phyloP scores from a whole-genome alignment of 2,888 invertebrate species.

The Eupithecia exiguata region DNA sequence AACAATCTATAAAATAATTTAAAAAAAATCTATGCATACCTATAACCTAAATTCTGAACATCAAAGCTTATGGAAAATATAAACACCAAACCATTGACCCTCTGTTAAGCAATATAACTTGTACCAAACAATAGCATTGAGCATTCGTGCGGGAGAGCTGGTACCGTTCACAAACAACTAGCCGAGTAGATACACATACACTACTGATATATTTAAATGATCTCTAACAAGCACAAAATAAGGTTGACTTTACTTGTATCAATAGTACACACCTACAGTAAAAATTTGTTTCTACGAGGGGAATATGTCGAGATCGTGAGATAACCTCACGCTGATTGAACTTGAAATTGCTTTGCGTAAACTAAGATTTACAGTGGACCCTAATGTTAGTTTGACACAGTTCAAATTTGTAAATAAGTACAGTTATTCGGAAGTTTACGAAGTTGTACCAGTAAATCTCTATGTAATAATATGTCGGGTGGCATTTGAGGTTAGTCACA shows the following conservation, averaged over 20 bases:
- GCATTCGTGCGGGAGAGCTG: conserved; percentile 69
- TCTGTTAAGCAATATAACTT: conserved; percentile 44
- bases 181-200: conserved; percentile 56
- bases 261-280: conserved; percentile 13
- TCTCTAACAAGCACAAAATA: conserved; percentile 46
- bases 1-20: too few relatives aligned
- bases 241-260: conserved; percentile 39
- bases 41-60: neutral
- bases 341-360: conserved; percentile 66
- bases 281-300: conserved; percentile 54
- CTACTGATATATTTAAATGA: conserved; percentile 45
- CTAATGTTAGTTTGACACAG: conserved; percentile 32
- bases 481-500: neutral
- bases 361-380: conserved; percentile 55
- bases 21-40: too few relatives aligned
- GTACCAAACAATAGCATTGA: conserved; percentile 68
- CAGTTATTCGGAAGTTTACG: conserved; percentile 22
- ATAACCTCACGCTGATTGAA: conserved; percentile 65
- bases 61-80: neutral
- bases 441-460: conserved; percentile 23
- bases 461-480: conserved; percentile 15
- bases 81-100: neutral
- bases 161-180: conserved; percentile 69
- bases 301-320: conserved; percentile 70
- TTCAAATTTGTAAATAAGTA: conserved; percentile 24